Conservation (phyloP, 2,888 invertebrate species). For the Chamaedrilus cognettii region DNA sequence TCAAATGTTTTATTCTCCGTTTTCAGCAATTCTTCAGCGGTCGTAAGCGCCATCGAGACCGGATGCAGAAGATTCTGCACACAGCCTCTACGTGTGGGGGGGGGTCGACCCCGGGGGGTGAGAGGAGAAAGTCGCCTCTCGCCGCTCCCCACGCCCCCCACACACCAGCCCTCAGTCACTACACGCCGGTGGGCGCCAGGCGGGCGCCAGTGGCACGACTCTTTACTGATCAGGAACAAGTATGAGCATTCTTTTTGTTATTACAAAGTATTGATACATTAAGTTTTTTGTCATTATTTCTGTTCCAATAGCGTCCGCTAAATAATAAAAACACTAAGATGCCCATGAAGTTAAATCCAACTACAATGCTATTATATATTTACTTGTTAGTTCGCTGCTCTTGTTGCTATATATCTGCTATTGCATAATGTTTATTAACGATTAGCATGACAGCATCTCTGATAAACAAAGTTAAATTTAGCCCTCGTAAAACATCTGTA, state of each 20-base stretch:
- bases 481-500: too few species aligned
- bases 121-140: too few species aligned
- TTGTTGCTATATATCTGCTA: too few species aligned
- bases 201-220: background rate
- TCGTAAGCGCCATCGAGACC: background rate
- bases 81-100: background rate
- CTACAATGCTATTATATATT: background rate
- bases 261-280: too few species aligned
- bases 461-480: too few species aligned
- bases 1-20: background rate
- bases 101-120: too few species aligned
- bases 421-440: too few species aligned
- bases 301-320: background rate
- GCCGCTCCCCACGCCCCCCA: background rate
- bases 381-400: too few species aligned
- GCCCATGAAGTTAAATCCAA: background rate
- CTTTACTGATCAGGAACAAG: background rate
- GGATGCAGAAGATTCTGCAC: background rate
- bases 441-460: too few species aligned
- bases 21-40: background rate
- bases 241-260: too few species aligned
- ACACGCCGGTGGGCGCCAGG: background rate
- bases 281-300: background rate
- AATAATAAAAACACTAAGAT: background rate
- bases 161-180: background rate